Conservation (phyloP, 2,113 vertebrate genomes). For the Puma concolor region DNA sequence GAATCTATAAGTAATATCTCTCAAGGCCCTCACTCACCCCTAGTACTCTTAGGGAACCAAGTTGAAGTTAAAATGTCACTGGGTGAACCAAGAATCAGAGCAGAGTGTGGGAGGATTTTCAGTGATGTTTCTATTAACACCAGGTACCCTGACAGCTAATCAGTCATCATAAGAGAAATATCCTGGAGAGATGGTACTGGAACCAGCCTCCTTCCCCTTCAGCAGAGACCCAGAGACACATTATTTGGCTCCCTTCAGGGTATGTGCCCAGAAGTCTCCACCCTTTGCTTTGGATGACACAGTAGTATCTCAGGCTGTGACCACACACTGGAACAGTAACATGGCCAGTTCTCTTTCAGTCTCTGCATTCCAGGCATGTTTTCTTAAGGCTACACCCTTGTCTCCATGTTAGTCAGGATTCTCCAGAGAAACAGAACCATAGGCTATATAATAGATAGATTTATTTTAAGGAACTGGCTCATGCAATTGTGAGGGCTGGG, state of each 20-base stretch:
- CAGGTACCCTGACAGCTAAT: neutral
- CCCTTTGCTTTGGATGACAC: neutral
- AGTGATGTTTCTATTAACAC: neutral
- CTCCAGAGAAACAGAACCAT: neutral
- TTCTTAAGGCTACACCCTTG: neutral
- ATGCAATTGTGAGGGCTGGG: neutral
- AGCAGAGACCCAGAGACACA: neutral
- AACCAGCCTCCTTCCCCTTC: neutral
- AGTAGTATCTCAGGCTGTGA: neutral
- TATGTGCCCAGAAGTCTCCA: neutral
- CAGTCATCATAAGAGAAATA: neutral
- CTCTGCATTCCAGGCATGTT: neutral
- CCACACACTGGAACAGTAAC: neutral
- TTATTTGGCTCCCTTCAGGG: neutral
- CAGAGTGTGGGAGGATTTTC: neutral
- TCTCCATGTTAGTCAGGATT: neutral
- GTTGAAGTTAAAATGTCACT: neutral
- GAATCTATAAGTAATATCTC: neutral
- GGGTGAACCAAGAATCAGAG: neutral
- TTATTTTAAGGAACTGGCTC: neutral
- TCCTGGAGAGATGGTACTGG: neutral
- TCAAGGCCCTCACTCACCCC: neutral
- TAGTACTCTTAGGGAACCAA: neutral
- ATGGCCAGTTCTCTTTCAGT: neutral
- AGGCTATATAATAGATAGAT: neutral